Conservation (phyloP, 2,888 invertebrate genomes). For the Drosophila falleni region DNA sequence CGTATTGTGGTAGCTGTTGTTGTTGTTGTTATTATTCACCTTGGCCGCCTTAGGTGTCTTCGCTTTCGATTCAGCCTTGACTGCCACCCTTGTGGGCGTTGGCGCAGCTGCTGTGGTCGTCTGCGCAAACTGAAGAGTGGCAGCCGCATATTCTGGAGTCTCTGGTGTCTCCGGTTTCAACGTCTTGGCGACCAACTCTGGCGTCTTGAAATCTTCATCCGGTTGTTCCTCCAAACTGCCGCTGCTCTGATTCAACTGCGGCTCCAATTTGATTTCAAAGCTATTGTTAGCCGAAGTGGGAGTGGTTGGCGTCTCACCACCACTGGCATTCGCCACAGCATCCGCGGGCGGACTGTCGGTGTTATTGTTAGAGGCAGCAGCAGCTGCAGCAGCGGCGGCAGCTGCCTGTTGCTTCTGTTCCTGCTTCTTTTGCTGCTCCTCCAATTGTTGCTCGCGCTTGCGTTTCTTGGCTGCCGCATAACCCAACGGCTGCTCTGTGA, state of each 20-base stretch:
- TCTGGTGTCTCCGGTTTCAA: slow-evolving; percentile 88
- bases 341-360: slow-evolving; percentile 67
- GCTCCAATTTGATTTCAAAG: slow-evolving; percentile 81
- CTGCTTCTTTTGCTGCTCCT: slow-evolving; percentile 88
- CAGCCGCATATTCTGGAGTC: slow-evolving; percentile 92
- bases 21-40: slow-evolving; percentile 62
- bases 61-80: neutral
- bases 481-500: slow-evolving; percentile 95
- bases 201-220: slow-evolving; percentile 61
- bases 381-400: slow-evolving; percentile 83
- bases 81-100: slow-evolving; percentile 21
- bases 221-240: slow-evolving; percentile 67
- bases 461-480: slow-evolving; percentile 94
- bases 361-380: slow-evolving; percentile 68
- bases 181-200: slow-evolving; percentile 71
- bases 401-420: slow-evolving; percentile 86
- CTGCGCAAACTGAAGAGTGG: slow-evolving; percentile 89
- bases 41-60: slow-evolving; percentile 39
- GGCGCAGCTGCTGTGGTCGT: slow-evolving; percentile 22
- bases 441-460: slow-evolving; percentile 91
- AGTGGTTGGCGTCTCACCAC: slow-evolving; percentile 80
- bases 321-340: slow-evolving; percentile 47
- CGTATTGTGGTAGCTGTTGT: slow-evolving; percentile 73
- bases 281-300: slow-evolving; percentile 76
- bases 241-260: slow-evolving; percentile 64